A percentile compares a stretch with the other conserved stretches of the same genome.
These are phyloP conservation scores for Odobenus rosmarus DNA, from an alignment of 2,113 vertebrate genomes.

Conservation along the genomic window DNA sequence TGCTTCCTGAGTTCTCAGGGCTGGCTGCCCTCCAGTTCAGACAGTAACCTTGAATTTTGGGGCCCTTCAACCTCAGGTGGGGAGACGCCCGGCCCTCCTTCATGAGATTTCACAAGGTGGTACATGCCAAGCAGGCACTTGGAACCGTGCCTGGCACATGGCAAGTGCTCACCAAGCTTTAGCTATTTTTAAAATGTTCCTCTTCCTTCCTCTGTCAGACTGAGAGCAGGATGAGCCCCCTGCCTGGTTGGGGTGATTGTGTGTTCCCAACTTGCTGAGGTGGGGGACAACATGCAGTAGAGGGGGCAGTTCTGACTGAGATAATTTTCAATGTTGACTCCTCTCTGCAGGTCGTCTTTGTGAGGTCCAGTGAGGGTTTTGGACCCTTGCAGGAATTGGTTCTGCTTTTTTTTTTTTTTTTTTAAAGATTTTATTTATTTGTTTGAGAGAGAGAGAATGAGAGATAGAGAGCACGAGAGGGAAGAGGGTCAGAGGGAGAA, in stretches of 20 bases:
- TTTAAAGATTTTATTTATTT: too few relatives aligned
- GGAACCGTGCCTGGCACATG: constrained; percentile 40
- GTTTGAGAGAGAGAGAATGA: too few relatives aligned
- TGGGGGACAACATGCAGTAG: neutral
- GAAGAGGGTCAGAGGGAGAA: too few relatives aligned
- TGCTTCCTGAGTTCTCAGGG: constrained; percentile 35
- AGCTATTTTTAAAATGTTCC: constrained; percentile 49
- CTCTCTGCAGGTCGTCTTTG: neutral
- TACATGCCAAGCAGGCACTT: neutral
- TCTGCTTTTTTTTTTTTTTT: neutral
- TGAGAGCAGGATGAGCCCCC: neutral
- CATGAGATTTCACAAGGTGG: neutral
- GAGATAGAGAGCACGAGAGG: too few relatives aligned
- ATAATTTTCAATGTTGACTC: neutral
- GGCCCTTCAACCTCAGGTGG: neutral
- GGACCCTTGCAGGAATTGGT: neutral
- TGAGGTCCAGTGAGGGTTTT: neutral
- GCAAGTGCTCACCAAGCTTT: constrained; percentile 19
- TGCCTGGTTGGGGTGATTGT: neutral
- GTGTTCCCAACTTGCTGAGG: neutral
- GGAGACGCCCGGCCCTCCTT: neutral
- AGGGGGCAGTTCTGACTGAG: neutral
- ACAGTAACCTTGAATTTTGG: constrained; percentile 15
- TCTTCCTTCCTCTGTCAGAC: neutral
- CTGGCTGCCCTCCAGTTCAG: neutral